Conservation (phyloP, 2,113 vertebrate species). For the Hemiprocne comata region DNA sequence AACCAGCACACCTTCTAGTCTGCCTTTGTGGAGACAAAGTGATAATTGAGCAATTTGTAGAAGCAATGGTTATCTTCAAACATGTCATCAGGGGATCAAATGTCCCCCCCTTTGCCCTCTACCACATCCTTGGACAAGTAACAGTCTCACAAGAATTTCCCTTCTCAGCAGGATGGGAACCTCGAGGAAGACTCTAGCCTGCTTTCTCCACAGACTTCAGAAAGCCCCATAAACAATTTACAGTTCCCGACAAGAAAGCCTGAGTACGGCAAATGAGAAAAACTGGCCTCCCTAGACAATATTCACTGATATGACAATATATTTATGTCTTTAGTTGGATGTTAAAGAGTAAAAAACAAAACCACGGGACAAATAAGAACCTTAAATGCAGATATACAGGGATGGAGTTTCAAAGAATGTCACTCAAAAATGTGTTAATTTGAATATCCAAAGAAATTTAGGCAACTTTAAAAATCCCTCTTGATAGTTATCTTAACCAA, state of each 20-base stretch:
- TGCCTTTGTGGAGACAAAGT: neutral
- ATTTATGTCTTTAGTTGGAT: neutral
- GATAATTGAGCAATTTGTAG: neutral
- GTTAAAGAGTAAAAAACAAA: neutral
- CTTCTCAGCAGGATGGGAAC: neutral
- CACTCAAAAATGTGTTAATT: neutral
- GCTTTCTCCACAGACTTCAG: neutral
- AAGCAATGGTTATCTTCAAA: neutral
- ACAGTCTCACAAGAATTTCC: neutral
- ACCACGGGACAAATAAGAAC: neutral
- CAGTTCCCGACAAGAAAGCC: neutral
- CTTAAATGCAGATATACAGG: neutral
- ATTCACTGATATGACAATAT: neutral
- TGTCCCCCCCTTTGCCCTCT: neutral
- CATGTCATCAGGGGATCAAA: neutral
- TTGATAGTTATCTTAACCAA: neutral
- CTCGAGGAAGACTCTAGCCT: neutral
- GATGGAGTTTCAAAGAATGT: neutral
- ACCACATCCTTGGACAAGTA: neutral
- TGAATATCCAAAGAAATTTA: neutral
- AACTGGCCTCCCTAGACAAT: neutral
- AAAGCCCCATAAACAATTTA: neutral
- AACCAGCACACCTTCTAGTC: neutral
- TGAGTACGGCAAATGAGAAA: neutral
- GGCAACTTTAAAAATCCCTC: neutral